Base-by-base conservation (phyloP, 2,888 invertebrate species). In the Parthenolecanium corni region DNA sequence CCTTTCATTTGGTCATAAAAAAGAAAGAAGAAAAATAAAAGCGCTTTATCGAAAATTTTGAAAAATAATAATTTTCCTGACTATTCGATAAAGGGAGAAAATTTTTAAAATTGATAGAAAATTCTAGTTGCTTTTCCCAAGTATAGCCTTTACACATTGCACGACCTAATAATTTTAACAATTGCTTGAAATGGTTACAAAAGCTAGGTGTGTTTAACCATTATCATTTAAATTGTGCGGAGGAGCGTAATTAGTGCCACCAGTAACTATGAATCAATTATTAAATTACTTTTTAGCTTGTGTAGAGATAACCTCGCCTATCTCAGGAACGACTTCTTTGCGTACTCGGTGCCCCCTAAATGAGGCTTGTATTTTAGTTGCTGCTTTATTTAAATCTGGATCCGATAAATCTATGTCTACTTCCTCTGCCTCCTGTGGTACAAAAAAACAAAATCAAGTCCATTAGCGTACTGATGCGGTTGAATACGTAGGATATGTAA, bases 341-440 rank as follows among this genome's bases (percentile, higher is more conserved):
- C 89, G 89, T 63, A 83, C 86, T 78, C 88, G 86, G 77, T 90
- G 89, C 66, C 89, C 89, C 67, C 91, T 83, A 83, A 92, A 91
- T 53, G 90, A 89, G 62, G 91, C 90, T 73, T 92, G 91, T 67
- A 92, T 92, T 77, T 90, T 91, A 66, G 89, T 88, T 25, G 92
- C 92, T 1, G 91, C 91, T 73, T 89, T 88, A 76, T 89, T 84
- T 70, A 91, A 76, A 69, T 90, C 87, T 18, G 90, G 90, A 77
- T 92, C 91, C 67, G 83, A 79, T 67, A 89, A 78, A 75, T 91
- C 90, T 68, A 91, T 87, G 73, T 79, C 78, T 63, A 88, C 87
- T 74, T 89, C 78, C 72, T 90, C 87, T 72, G 90, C 86, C 23
- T 72, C 72, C 75, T 75, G 71, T 18, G 69, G 72, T 65, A 68